phyloP scores from a whole-genome alignment of 53 echinoderm and acorn worm genomes.

The Holothuria leucospilota region DNA sequence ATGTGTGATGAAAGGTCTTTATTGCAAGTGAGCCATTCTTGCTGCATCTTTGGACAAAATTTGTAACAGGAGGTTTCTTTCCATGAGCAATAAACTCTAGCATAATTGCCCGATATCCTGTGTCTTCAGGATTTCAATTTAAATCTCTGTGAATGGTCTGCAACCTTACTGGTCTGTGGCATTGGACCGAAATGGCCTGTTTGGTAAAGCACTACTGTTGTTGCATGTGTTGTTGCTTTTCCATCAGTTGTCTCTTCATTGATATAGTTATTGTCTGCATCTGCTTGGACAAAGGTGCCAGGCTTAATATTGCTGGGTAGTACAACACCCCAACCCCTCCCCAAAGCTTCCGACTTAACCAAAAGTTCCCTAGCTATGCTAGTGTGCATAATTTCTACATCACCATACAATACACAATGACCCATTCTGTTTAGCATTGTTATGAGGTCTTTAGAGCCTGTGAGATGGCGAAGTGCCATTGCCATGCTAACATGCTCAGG shows the following conservation, averaged over 20 bases:
- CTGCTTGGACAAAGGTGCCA: constrained; percentile 38
- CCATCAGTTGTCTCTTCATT: too few species aligned
- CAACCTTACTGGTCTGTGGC: background rate
- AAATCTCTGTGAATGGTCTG: constrained; percentile 48
- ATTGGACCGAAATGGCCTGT: too few species aligned
- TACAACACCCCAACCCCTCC: background rate
- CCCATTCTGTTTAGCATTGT: background rate
- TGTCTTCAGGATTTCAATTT: background rate
- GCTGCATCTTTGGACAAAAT: constrained; percentile 23
- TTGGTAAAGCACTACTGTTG: too few species aligned
- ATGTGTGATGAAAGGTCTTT: background rate
- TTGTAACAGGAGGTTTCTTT: constrained; percentile 24
- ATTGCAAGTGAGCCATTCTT: constrained; percentile 24
- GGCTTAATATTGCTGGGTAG: background rate
- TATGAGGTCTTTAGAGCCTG: constrained; percentile 50
- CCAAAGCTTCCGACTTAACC: constrained; percentile 39
- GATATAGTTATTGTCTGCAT: background rate
- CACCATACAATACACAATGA: constrained; percentile 44
- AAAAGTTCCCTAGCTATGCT: constrained; percentile 50
- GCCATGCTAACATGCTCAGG: constrained; percentile 33
- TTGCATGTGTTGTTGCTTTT: too few species aligned
- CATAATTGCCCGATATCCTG: background rate
- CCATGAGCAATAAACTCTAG: constrained; percentile 2
- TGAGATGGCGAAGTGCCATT: constrained; percentile 50
- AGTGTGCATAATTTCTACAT: constrained; percentile 57